Evolutionary conservation across 2,888 invertebrate genomes (phyloP).

Genomic region (Pyrgus malvae): DNA sequence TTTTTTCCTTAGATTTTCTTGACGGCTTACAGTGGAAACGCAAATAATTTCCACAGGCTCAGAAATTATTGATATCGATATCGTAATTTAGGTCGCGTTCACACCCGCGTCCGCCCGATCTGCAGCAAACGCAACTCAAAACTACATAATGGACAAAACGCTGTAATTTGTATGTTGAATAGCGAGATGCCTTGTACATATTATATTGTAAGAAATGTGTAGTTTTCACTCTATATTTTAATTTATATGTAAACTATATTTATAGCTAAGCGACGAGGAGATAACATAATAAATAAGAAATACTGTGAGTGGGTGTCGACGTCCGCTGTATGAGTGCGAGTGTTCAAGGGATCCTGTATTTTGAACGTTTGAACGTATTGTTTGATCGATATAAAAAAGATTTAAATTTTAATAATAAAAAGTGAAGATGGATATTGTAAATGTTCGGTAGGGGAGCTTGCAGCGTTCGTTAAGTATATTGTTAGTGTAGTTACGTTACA

Average conservation of each 20-base stretch:
- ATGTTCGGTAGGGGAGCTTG: constrained; percentile 69
- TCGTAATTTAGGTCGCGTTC: background rate
- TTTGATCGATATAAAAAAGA: constrained; percentile 2
- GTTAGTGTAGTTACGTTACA: constrained; percentile 41
- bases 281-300: constrained; percentile 60
- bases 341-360: constrained; percentile 38
- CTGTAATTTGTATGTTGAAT: constrained; percentile 45
- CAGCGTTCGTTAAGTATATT: constrained; percentile 62
- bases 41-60: background rate
- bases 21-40: background rate
- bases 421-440: constrained; percentile 62
- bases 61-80: background rate
- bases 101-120: background rate
- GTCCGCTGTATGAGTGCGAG: constrained; percentile 49
- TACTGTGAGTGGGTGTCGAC: constrained; percentile 38
- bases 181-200: constrained; percentile 78
- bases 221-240: constrained; percentile 79
- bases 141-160: constrained; percentile 42
- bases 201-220: constrained; percentile 72
- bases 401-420: constrained; percentile 35
- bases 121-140: constrained; percentile 29
- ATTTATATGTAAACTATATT: constrained; percentile 78
- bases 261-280: constrained; percentile 68
- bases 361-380: constrained; percentile 32
- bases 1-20: background rate